These are phyloP conservation scores for Parascotia fuliginaria DNA, from an alignment of 2,888 invertebrate genomes.

Conservation along the genomic window DNA sequence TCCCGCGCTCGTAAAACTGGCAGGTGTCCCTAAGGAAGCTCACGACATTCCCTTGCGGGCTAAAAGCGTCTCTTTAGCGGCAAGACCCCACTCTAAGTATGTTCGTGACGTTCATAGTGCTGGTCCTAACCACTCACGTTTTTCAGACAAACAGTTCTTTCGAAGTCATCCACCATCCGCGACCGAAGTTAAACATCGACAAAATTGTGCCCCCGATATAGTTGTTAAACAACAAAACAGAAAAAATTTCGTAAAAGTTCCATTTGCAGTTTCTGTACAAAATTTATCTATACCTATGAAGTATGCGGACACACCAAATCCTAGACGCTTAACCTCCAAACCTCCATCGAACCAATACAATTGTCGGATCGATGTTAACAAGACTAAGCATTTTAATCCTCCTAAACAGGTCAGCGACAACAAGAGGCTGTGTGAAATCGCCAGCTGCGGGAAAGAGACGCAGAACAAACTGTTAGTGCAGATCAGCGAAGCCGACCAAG, in stretches of 20 bases:
- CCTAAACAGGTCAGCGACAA: conserved; percentile 78
- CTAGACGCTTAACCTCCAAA: conserved; percentile 71
- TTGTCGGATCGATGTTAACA: conserved; percentile 62
- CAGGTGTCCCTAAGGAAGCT: conserved; percentile 49
- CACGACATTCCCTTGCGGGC: conserved; percentile 67
- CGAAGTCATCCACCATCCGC: conserved; percentile 48
- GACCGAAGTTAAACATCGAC: conserved; percentile 47
- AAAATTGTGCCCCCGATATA: conserved; percentile 41
- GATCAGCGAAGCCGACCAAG: conserved; percentile 87
- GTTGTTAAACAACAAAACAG: conserved; percentile 68
- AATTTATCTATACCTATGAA: conserved; percentile 77
- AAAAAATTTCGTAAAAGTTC: conserved; percentile 68
- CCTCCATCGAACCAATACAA: conserved; percentile 49
- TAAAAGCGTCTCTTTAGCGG: conserved; percentile 70
- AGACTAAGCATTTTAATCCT: conserved; percentile 73
- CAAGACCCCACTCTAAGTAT: conserved; percentile 71
- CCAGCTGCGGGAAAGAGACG: conserved; percentile 74
- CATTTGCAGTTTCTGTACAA: conserved; percentile 72
- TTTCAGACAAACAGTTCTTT: conserved; percentile 59
- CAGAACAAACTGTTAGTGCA: conserved; percentile 82
- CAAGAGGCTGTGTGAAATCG: conserved; percentile 77
- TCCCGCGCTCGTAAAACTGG: conserved; percentile 52
- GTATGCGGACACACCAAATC: conserved; percentile 68
- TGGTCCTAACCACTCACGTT: conserved; percentile 57
- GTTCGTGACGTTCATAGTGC: conserved; percentile 69